Evolutionary conservation across 2,888 invertebrate genomes (phyloP).

Genomic region (Hylaea fasciaria): DNA sequence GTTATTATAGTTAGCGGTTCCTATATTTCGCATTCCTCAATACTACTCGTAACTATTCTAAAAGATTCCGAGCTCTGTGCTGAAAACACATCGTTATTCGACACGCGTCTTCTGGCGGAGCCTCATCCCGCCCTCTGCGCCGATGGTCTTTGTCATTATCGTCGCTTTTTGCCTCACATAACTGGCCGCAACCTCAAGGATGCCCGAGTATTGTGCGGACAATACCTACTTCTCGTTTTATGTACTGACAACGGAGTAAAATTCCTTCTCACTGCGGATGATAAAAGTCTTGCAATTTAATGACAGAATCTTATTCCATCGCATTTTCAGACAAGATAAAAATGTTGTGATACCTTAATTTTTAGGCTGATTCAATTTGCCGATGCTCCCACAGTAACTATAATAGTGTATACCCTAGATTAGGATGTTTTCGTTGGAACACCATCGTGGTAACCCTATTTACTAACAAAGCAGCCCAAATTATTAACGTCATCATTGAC

Average conservation of each 20-base stretch:
- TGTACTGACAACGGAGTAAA: constrained; percentile 42
- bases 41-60: constrained; percentile 50
- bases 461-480: too few relatives aligned
- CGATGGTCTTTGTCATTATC: constrained; percentile 81
- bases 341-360: background rate
- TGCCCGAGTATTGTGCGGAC: constrained; percentile 57
- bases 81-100: constrained; percentile 69
- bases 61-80: constrained; percentile 48
- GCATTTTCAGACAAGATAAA: background rate
- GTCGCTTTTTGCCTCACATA: constrained; percentile 81
- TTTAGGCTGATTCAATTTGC: background rate
- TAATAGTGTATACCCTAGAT: background rate
- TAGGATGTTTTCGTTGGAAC: too few relatives aligned
- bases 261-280: constrained; percentile 43
- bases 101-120: constrained; percentile 64
- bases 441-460: too few relatives aligned
- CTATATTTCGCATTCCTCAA: background rate
- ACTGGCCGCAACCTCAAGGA: constrained; percentile 67
- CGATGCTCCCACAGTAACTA: too few relatives aligned
- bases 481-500: too few relatives aligned
- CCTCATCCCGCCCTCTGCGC: constrained; percentile 76
- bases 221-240: constrained; percentile 55
- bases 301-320: background rate
- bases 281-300: constrained; percentile 1
- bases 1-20: too few relatives aligned